Percentiles rank a stretch among this genome's conserved stretches.
Evolutionary conservation across 2,888 invertebrate genomes (phyloP).

Genomic region (Heteromyza rotundicornis): DNA sequence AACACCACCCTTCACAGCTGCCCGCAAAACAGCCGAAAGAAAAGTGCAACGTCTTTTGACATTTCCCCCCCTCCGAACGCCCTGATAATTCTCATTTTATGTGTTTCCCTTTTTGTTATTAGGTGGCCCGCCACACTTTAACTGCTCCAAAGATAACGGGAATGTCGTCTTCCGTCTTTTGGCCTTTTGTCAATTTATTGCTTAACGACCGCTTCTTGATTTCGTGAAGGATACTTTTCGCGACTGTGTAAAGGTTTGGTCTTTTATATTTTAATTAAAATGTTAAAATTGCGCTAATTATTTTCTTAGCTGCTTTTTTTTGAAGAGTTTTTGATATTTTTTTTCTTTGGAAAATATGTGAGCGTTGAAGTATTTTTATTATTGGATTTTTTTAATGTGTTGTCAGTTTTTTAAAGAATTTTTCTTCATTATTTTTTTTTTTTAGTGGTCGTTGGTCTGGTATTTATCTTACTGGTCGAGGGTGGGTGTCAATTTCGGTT

Average conservation of each 20-base stretch:
- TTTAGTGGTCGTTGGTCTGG: too few relatives aligned
- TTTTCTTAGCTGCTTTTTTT: conserved; percentile 35
- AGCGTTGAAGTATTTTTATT: conserved; percentile 19
- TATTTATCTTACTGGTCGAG: conserved; percentile 16
- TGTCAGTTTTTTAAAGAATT: conserved; percentile 5
- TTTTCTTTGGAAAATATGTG: conserved; percentile 2
- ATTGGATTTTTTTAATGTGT: conserved; percentile 22
- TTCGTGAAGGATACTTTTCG: conserved; percentile 9
- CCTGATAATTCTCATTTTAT: conserved; percentile 43
- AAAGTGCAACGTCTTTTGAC: too few relatives aligned
- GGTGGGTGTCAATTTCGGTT: conserved; percentile 6
- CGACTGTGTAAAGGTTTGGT: background rate
- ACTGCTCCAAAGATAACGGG: conserved; percentile 28
- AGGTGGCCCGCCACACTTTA: conserved; percentile 28
- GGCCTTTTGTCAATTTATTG: conserved; percentile 50
- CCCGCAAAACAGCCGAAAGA: background rate
- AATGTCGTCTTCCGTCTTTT: conserved; percentile 24
- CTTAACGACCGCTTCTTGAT: conserved; percentile 55
- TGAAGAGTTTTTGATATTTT: conserved; percentile 16
- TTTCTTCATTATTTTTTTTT: too few relatives aligned
- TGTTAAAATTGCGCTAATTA: conserved; percentile 52
- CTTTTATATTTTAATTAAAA: conserved; percentile 41
- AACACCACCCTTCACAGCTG: too few relatives aligned
- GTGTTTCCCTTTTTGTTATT: conserved; percentile 35
- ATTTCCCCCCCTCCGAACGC: background rate